Conservation (phyloP, 2,797 vertebrate species). For the Chelon labrosus region DNA sequence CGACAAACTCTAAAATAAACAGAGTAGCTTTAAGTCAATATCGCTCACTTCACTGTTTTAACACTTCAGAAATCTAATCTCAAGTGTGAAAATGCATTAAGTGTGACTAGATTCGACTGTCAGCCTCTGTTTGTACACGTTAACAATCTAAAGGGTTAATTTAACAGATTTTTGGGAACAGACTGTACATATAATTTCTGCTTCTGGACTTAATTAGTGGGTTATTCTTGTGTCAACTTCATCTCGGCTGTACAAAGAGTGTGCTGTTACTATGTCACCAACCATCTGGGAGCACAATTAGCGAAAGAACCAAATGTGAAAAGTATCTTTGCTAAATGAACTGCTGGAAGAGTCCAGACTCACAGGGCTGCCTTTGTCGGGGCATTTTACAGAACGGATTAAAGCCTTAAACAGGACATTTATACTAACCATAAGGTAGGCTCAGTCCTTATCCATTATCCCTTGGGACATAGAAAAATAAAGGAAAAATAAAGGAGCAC, state of each 20-base stretch:
- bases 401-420: not conserved
- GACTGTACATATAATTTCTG: slow-evolving; percentile 6
- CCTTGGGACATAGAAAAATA: no score
- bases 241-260: slow-evolving; percentile 16
- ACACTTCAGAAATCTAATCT: slow-evolving; percentile 3
- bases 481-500: no score
- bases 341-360: not conserved
- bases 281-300: slow-evolving; percentile 5
- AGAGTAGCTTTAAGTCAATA: slow-evolving; percentile 13
- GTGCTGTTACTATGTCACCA: not conserved
- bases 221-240: slow-evolving; percentile 26
- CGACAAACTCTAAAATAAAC: slow-evolving; percentile 40
- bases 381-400: no score
- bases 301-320: slow-evolving; percentile 3
- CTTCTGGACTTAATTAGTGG: slow-evolving; percentile 2
- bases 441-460: no score
- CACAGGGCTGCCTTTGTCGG: not conserved
- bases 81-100: slow-evolving; percentile 1
- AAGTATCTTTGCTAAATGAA: slow-evolving; percentile 7
- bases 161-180: not conserved
- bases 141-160: not conserved
- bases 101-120: not conserved
- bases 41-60: not conserved
- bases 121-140: slow-evolving; percentile 6
- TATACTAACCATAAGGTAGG: not conserved